Conservation (phyloP, 2,888 invertebrate species). For the Ischnura elegans region DNA sequence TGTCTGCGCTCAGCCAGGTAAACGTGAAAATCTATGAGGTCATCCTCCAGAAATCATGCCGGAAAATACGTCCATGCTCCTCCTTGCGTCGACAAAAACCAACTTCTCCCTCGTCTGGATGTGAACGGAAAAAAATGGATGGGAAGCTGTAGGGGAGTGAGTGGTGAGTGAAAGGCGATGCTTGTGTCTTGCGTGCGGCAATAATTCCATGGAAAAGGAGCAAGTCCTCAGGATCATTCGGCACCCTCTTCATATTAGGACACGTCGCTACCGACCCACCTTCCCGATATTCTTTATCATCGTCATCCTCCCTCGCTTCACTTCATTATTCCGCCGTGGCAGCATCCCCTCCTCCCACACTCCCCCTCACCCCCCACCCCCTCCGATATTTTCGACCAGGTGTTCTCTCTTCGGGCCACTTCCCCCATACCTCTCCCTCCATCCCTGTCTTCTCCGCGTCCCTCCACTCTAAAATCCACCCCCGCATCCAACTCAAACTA, state of each 20-base stretch:
- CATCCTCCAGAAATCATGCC: not conserved
- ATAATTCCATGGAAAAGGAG: not conserved
- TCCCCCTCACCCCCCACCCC: not conserved
- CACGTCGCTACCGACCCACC: conserved; percentile 19
- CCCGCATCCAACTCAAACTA: too few relatives aligned
- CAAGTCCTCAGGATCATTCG: not conserved
- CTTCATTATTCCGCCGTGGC: conserved; percentile 14
- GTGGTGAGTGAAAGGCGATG: not conserved
- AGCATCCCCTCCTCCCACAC: not conserved
- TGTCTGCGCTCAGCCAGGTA: not conserved
- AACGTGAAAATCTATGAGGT: not conserved
- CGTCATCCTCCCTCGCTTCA: not conserved
- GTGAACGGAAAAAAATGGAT: not conserved
- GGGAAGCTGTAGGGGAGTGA: not conserved
- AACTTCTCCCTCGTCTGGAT: not conserved
- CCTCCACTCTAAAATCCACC: not conserved
- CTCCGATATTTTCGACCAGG: conserved; percentile 52
- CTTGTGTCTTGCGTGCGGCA: not conserved
- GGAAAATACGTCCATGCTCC: not conserved
- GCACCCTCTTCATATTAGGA: conserved; percentile 33
- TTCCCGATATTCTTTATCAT: conserved; percentile 5
- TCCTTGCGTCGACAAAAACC: not conserved
- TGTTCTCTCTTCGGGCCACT: conserved; percentile 57
- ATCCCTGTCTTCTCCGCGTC: not conserved
- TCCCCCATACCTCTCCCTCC: not conserved